Base-by-base conservation (phyloP, 2,113 vertebrate species). In the Irena cyanogastra region DNA sequence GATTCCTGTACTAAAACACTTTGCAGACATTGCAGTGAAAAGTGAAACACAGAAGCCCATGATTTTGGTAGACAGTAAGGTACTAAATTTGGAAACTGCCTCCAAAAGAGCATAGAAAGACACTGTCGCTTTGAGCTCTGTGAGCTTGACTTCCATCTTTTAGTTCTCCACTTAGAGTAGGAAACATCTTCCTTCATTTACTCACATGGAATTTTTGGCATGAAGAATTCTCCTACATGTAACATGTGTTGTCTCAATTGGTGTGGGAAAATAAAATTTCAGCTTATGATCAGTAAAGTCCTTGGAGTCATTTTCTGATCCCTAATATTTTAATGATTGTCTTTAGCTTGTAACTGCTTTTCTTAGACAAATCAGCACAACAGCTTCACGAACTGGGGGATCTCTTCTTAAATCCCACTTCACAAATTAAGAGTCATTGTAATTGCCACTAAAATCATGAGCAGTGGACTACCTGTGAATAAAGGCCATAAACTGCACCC, bases 261-360 rank as follows among this genome's bases (percentile, higher is more conserved):
- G 16, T 90, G 54, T 30, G 47, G 30, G 79, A 93, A 91, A 97
- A 96, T 76, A 97, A 96, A 95, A 71, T 53, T 94, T 95, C 49
- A 15, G 53, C 30, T 96, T 66, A 57, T 84, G 78, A 90, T 97
- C 91, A 96, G 89, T 96, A 65, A 97, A 91, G 39, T 96, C 82
- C 80, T 95, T 96, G 76, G 65, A 90, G 81, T 95, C 3, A 75
- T 90, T 96, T 96, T 94, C 93, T 90, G 23, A 68, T 82, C 82
- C 70, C 92, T 93, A 95, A 86, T 90, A 97, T 97, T 96, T 95
- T 95, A 95, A 93, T 96, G 76, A 96, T 71, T 74, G 26, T 16
- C 82, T 97, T 95, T 94, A 85, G 71, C 94, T 97, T 95, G 79
- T 52, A 95, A 82, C 56, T 85, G 54, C 28, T 83, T 96, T 97